phyloP scores from a whole-genome alignment of 1,140 invertebrate genomes.

The Ridgeia piscesae region DNA sequence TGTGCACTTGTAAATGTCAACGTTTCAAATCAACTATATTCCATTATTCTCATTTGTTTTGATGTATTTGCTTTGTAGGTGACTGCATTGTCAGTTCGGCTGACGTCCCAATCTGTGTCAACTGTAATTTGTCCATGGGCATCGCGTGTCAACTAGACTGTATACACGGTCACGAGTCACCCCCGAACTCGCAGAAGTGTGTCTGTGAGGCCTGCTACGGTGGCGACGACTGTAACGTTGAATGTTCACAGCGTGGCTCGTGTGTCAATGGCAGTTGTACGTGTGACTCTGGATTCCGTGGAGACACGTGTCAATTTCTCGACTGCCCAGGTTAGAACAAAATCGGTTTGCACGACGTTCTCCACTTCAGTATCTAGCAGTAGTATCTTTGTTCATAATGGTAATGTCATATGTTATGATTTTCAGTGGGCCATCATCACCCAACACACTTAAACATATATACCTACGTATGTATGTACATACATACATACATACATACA shows the following conservation, averaged over 20 bases:
- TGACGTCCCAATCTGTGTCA: conserved; percentile 40
- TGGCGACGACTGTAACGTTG: conserved; percentile 37
- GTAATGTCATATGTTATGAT: too few species aligned
- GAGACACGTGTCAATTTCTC: conserved; percentile 43
- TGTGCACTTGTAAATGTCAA: not conserved
- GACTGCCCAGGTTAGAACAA: conserved; percentile 11
- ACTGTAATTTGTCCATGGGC: conserved; percentile 44
- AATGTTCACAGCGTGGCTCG: conserved; percentile 39
- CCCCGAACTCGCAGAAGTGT: conserved; percentile 37
- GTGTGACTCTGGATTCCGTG: conserved; percentile 51
- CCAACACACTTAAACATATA: too few species aligned
- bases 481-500: too few species aligned
- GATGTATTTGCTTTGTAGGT: conserved; percentile 31
- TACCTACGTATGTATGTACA: too few species aligned
- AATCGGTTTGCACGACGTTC: not conserved
- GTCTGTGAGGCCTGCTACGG: conserved; percentile 42
- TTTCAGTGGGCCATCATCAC: too few species aligned
- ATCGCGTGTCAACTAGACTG: conserved; percentile 41
- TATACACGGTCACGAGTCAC: conserved; percentile 40
- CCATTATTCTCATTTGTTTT: not conserved
- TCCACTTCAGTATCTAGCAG: not conserved
- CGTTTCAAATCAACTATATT: not conserved
- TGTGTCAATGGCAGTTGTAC: conserved; percentile 44
- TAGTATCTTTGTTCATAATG: too few species aligned
- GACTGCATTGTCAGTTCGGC: conserved; percentile 36